Evolutionary conservation across 2,113 vertebrate genomes (phyloP).

Genomic region (Fukomys damarensis): DNA sequence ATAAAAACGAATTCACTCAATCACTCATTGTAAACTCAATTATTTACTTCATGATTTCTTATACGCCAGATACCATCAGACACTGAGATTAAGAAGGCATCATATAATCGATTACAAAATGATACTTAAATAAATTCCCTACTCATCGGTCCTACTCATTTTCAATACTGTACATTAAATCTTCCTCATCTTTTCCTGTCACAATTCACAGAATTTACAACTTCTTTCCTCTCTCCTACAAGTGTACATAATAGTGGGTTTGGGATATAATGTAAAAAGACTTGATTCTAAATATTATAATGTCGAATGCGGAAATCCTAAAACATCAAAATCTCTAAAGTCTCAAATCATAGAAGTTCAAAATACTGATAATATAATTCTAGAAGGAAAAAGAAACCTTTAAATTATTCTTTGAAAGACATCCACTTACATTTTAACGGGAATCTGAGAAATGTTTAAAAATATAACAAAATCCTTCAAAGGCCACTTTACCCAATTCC

Average conservation of each 20-base stretch:
- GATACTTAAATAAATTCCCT: background rate
- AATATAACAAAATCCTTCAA: background rate
- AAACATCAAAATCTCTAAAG: background rate
- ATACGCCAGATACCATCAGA: background rate
- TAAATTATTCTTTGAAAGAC: background rate
- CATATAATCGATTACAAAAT: background rate
- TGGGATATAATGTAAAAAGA: background rate
- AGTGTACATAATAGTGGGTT: background rate
- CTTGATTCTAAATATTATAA: background rate
- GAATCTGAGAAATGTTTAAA: background rate
- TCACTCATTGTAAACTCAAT: background rate
- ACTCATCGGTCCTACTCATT: background rate
- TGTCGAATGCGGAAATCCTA: background rate
- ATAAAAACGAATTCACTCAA: background rate
- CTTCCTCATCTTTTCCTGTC: background rate
- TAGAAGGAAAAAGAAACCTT: too few species aligned
- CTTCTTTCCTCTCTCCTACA: background rate
- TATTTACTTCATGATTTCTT: background rate
- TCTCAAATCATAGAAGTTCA: background rate
- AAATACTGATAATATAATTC: background rate
- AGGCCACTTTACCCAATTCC: background rate
- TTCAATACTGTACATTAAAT: background rate
- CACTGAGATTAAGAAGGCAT: background rate
- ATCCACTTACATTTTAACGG: background rate
- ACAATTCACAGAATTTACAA: background rate